Base-by-base conservation (phyloP, 2,113 vertebrate genomes). In the Hyperoodon ampullatus region DNA sequence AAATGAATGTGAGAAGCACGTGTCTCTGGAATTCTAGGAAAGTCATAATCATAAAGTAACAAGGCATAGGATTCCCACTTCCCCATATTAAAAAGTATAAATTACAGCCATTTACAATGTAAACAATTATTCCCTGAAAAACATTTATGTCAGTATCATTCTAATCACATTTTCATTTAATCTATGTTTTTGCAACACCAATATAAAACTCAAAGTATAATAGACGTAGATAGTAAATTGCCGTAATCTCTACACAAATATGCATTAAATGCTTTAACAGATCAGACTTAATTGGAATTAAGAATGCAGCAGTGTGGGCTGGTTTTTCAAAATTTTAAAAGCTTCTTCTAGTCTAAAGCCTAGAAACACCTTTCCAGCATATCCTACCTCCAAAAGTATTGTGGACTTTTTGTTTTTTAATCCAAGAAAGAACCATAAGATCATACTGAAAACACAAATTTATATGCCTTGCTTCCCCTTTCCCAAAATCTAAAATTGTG, bases 281-380 rank as follows among this genome's bases (percentile, higher is more conserved):
- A 53, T 88, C n/a, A 92, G 53, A n/a, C 4, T 78, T 88, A 89
- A 44, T 81, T 94, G 66, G 21, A 53, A 92, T 83, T 80, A 92
- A 63, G 39, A 81, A 63, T 75, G 6, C 18, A 92, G 14, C 21
- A 47, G 3, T 28, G 6, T 70, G 66, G 55, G 5, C 21, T 83
- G 18, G 23, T 16, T 80, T 93, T 88, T 70, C n/a, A 42, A 92
- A 78, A 26, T 24, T 74, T 71, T 72, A 87, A 91, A 83, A 42
- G 5, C 7, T 82, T 92, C 50, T 83, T 95, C 12, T 35, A 39
- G 26, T 19, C 30, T 50, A 88, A 63, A 74, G 14, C n/a, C 7
- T 61, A 30, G 23, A 87, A 88, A 61, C 80, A 39, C 5, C 33
- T 84, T 42, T 71, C 33, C 26, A 65, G 14, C 35, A 75, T 86